These are phyloP conservation scores for Zoanthus gigantus DNA, from an alignment of 92 coral and sea anemone species.

Conservation along the genomic window DNA sequence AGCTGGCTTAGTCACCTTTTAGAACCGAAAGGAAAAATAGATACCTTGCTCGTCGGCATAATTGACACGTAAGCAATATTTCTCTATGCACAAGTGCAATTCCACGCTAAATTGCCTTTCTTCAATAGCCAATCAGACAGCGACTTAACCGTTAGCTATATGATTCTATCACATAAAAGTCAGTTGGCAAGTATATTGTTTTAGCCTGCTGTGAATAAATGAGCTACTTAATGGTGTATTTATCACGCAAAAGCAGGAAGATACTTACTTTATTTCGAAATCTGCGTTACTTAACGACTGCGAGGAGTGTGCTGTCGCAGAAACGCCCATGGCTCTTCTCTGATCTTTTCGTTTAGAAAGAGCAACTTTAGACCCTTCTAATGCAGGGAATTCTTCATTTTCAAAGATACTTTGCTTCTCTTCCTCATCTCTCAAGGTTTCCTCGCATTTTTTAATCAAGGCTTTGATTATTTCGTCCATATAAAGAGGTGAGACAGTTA, in stretches of 20 bases:
- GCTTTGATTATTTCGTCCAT: conserved; percentile 80
- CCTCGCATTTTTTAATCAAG: conserved; percentile 69
- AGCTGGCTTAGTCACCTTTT: too few relatives aligned
- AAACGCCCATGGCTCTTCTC: neutral
- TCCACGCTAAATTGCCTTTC: too few relatives aligned
- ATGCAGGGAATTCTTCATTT: conserved; percentile 68
- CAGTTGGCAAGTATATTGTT: too few relatives aligned
- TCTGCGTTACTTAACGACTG: conserved; percentile 12
- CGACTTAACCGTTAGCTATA: too few relatives aligned
- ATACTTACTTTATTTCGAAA: conserved; percentile 37
- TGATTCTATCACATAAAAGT: too few relatives aligned
- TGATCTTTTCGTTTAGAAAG: neutral
- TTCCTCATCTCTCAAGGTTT: conserved; percentile 34
- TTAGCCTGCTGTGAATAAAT: too few relatives aligned
- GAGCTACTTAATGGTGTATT: too few relatives aligned
- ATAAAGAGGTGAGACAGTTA: conserved; percentile 60
- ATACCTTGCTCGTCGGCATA: too few relatives aligned
- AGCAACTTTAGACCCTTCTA: conserved; percentile 22
- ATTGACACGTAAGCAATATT: too few relatives aligned
- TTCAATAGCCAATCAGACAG: too few relatives aligned
- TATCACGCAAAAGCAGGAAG: neutral
- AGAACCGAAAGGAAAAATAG: too few relatives aligned
- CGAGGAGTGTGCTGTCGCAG: neutral
- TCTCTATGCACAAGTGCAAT: too few relatives aligned
- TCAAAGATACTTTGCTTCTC: conserved; percentile 4